Percentiles rank a stretch among this genome's conserved stretches.
These are phyloP conservation scores for Idaea biselata DNA, from an alignment of 2,888 invertebrate species.

Conservation along the genomic window DNA sequence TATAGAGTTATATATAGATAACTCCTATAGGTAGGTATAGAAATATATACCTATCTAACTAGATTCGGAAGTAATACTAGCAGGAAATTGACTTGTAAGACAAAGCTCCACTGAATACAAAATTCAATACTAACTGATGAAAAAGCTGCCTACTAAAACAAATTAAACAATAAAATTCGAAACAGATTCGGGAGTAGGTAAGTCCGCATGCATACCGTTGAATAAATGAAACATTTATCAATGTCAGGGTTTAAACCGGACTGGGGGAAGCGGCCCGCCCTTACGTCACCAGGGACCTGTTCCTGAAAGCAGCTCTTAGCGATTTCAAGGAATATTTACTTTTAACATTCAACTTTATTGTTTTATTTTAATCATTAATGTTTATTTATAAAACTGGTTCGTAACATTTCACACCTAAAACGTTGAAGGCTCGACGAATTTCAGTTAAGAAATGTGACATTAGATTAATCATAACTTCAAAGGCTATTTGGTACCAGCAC, in stretches of 20 bases:
- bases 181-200: conserved; percentile 49
- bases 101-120: too few species aligned
- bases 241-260: conserved; percentile 60
- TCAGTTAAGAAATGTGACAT: too few species aligned
- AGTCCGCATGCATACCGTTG: conserved; percentile 50
- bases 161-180: conserved; percentile 57
- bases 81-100: too few species aligned
- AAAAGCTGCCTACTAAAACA: conserved; percentile 30
- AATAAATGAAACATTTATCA: conserved; percentile 76
- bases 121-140: conserved; percentile 23
- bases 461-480: too few species aligned
- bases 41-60: too few species aligned
- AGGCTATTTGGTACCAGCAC: too few species aligned
- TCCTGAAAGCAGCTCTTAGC: conserved; percentile 9
- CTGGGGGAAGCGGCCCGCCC: conserved; percentile 42
- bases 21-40: too few species aligned
- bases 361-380: background rate
- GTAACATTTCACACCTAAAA: background rate
- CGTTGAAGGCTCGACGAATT: too few species aligned
- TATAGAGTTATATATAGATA: too few species aligned
- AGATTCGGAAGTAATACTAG: too few species aligned
- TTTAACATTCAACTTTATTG: background rate
- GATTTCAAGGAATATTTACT: background rate
- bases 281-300: conserved; percentile 41
- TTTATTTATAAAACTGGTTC: background rate